Percentiles rank a stretch among this genome's conserved stretches.
phyloP scores from a whole-genome alignment of 92 coral and sea anemone genomes.

The Metridium senile region DNA sequence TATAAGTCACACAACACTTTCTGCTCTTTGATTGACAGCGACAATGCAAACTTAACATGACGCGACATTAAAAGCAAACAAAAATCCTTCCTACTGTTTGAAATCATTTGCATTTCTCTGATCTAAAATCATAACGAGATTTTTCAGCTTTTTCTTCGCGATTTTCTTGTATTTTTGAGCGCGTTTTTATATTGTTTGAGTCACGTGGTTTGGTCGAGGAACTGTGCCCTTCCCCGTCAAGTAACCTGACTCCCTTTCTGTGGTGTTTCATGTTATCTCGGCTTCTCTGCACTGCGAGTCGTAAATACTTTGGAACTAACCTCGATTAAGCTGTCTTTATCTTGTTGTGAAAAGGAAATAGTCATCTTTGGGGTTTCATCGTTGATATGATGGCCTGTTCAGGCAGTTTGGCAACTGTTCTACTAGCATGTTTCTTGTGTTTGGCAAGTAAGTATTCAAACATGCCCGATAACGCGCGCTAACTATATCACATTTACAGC shows the following conservation, averaged over 20 bases:
- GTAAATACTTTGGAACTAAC: not conserved
- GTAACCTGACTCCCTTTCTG: constrained; percentile 9
- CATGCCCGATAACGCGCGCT: not conserved
- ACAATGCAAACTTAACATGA: not conserved
- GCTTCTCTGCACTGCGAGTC: not conserved
- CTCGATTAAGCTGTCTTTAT: not conserved
- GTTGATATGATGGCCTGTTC: not conserved
- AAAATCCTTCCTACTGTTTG: not conserved
- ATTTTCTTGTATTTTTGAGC: not conserved
- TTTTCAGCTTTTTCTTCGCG: not conserved
- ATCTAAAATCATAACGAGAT: not conserved
- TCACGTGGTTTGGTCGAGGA: not conserved
- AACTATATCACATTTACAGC: not conserved
- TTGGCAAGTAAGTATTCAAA: not conserved
- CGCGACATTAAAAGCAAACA: not conserved
- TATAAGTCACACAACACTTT: too few relatives aligned
- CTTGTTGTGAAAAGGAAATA: not conserved
- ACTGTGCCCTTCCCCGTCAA: not conserved
- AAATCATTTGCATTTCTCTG: not conserved
- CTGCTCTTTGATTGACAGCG: constrained; percentile 6
- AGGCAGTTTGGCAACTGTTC: not conserved
- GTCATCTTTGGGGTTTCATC: not conserved
- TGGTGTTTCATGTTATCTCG: constrained; percentile 4
- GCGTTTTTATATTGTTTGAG: not conserved
- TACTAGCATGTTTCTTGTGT: not conserved